Percentiles rank a stretch among this genome's conserved stretches.
phyloP scores from a whole-genome alignment of 1,140 invertebrate genomes.

The Cotesia chilonis region DNA sequence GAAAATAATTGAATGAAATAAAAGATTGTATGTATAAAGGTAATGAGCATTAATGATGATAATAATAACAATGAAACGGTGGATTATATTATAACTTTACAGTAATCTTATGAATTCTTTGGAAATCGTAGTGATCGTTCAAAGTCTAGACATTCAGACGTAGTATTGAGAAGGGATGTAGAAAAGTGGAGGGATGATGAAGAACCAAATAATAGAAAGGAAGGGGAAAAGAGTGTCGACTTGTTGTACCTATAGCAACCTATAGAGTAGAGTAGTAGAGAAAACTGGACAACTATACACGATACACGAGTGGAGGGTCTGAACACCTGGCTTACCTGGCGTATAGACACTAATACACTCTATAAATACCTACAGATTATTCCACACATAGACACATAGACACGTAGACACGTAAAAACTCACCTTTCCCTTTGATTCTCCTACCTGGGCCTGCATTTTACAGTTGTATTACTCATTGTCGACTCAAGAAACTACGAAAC shows the following conservation, averaged over 20 bases:
- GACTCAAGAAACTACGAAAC: background rate
- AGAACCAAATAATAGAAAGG: slow-evolving; percentile 1
- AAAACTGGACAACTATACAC: slow-evolving; percentile 24
- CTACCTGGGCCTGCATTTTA: slow-evolving; percentile 48
- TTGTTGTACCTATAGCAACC: too few species aligned
- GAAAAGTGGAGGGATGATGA: slow-evolving; percentile 10
- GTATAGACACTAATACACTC: background rate
- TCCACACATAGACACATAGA: background rate
- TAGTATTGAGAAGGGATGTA: background rate
- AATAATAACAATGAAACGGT: too few species aligned
- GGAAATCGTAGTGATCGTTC: slow-evolving; percentile 5
- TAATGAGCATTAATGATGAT: too few species aligned
- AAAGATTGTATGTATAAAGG: too few species aligned
- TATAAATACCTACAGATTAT: slow-evolving; percentile 8
- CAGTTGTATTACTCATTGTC: slow-evolving; percentile 33
- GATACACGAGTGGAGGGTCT: slow-evolving; percentile 28
- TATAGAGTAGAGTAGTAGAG: background rate
- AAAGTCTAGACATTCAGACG: slow-evolving; percentile 3
- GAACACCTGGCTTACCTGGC: slow-evolving; percentile 37
- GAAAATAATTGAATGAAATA: too few species aligned
- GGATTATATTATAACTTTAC: too few species aligned
- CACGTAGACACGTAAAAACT: slow-evolving; percentile 22
- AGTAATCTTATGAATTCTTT: slow-evolving; percentile 16
- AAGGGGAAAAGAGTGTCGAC: slow-evolving; percentile 3
- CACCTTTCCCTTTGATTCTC: slow-evolving; percentile 56